Evolutionary conservation across 2,888 invertebrate species (phyloP), one percentile per base, ranked within the genome.

Genomic region (Portevinia maculata): DNA sequence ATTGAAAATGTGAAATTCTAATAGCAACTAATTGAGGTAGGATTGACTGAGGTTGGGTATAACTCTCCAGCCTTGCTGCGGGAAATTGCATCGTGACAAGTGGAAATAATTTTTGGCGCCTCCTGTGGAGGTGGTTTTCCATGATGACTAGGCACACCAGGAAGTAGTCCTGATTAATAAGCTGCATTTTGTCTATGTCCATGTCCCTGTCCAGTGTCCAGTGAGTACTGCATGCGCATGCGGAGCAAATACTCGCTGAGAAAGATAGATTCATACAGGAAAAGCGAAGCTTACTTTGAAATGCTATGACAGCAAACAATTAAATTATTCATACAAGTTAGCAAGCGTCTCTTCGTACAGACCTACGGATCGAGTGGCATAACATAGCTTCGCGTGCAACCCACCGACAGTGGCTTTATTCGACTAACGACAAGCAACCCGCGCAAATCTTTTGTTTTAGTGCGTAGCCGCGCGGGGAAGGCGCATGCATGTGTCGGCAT

Each of bases 401-500:
- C 48, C 30, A 24, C 41, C 50, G 71, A 46, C 65, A 73, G 71
- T 71, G 76, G 62, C 83, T 62, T 55, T 32, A 24, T 4, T 15
- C 67, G 64, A 70, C 64, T 71, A 62, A 73, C 17, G 78, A 73
- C 78, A 73, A 78, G 44, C 55, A 44, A 53, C 34, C 50, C 60
- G 71, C 73, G 67, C 78, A 78, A 78, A 83, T 78, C 78, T 83
- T 83, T 83, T 78, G 83, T 83, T 71, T 73, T 73, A 67, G 59
- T 73, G 78, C 78, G 78, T 81, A 59, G 55, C 21, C 30, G 59
- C 17, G 34, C 53, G 60, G 30, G 48, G 28, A 44, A 55, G 19
- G 13, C n/a, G 4, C 28, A 19, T 65, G 39, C 76, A 55, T 60
- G 34, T 50, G 44, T 30, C 37, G 55, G 17, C 19, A 71, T 67